phyloP scores from a whole-genome alignment of 2,888 invertebrate genomes.

The Trissolcus brochymenae region DNA sequence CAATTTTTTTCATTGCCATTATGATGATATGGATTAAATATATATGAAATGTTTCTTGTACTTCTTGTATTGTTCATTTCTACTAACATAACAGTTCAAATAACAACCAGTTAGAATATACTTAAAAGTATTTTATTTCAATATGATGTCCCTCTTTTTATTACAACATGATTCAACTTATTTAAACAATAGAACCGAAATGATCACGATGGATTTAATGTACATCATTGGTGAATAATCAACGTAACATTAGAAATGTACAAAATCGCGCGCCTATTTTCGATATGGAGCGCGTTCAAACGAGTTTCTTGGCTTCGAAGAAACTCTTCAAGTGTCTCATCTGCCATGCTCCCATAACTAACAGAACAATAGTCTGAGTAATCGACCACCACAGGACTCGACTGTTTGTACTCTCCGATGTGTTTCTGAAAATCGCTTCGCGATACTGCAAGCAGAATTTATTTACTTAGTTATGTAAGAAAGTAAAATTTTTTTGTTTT shows the following conservation, averaged over 20 bases:
- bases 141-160: background rate
- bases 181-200: background rate
- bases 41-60: conserved; percentile 47
- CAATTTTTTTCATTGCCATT: conserved; percentile 52
- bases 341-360: conserved; percentile 98
- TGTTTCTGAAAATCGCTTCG: conserved; percentile 97
- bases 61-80: conserved; percentile 6
- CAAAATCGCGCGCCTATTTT: background rate
- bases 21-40: conserved; percentile 50
- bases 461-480: background rate
- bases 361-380: conserved; percentile 91
- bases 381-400: conserved; percentile 98
- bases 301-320: conserved; percentile 94
- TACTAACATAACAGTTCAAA: background rate
- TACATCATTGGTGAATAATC: conserved; percentile 1
- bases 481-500: no score
- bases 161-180: background rate
- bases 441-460: conserved; percentile 84
- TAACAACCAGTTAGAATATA: no score
- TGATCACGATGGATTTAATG: conserved; percentile 5
- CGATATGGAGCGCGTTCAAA: background rate
- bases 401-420: conserved; percentile 97
- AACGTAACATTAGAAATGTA: conserved; percentile 10
- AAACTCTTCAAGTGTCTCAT: conserved; percentile 99
- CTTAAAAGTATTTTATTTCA: no score